These are phyloP conservation scores for Hyaena hyaena DNA, from an alignment of 2,113 vertebrate genomes.

Conservation along the genomic window DNA sequence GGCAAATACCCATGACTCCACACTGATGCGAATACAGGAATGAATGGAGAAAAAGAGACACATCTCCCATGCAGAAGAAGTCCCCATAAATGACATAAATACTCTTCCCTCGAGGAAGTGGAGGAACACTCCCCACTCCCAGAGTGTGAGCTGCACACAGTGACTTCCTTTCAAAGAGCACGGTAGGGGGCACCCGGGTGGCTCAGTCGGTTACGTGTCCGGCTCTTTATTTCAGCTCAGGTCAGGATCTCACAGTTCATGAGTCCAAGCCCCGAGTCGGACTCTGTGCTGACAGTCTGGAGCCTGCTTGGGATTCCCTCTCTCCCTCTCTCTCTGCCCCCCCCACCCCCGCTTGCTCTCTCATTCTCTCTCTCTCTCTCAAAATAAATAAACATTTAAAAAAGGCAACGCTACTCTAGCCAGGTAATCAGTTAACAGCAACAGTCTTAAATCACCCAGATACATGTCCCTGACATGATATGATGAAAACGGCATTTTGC, in stretches of 20 bases:
- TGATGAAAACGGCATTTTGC: not conserved
- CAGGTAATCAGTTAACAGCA: not conserved
- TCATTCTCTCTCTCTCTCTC: too few species aligned
- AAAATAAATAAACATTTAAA: too few species aligned
- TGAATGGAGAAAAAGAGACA: not conserved
- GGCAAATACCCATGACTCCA: not conserved
- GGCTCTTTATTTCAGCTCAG: too few species aligned
- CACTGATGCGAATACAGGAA: not conserved
- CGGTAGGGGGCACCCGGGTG: too few species aligned
- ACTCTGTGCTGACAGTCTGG: too few species aligned
- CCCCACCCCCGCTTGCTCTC: too few species aligned
- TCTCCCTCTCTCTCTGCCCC: too few species aligned
- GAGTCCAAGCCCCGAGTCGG: too few species aligned
- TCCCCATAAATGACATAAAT: not conserved
- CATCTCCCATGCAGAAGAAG: not conserved
- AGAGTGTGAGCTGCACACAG: rapidly evolving
- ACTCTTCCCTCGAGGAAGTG: not conserved
- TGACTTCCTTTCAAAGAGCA: not conserved
- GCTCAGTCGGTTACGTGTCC: too few species aligned
- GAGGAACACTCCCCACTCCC: not conserved
- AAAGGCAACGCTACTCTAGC: not conserved
- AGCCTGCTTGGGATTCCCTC: too few species aligned
- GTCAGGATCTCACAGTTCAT: too few species aligned
- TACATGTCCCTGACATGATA: not conserved
- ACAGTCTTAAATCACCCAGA: not conserved